Percentiles rank a stretch among this genome's conserved stretches.
Conservation (phyloP, 2,797 vertebrate genomes). For the Champsocephalus esox region DNA sequence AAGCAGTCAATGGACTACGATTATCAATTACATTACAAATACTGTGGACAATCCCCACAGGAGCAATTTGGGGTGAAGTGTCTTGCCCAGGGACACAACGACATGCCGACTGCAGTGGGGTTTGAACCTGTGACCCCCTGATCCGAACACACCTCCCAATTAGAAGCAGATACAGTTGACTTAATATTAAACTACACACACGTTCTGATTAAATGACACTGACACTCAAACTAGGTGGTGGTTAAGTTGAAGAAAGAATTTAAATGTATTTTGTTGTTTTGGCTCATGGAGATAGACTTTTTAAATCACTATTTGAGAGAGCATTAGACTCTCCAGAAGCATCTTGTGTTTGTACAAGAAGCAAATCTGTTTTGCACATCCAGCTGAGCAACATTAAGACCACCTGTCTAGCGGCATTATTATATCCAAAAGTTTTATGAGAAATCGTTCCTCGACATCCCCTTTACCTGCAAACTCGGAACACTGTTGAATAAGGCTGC, state of each 20-base stretch:
- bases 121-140: too few species aligned
- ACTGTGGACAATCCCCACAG: too few species aligned
- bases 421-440: conserved; percentile 17
- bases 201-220: background rate
- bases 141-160: too few species aligned
- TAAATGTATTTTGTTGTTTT: too few species aligned
- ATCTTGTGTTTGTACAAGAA: conserved; percentile 1
- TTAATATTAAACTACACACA: background rate
- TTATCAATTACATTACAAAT: background rate
- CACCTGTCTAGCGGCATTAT: conserved; percentile 5
- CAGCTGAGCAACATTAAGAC: conserved; percentile 13
- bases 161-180: background rate
- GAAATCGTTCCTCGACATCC: conserved; percentile 15
- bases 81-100: too few species aligned
- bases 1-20: background rate
- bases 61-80: too few species aligned
- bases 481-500: too few species aligned
- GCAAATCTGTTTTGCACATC: conserved; percentile 40
- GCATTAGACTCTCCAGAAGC: background rate
- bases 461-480: background rate
- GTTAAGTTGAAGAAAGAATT: too few species aligned
- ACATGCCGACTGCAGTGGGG: too few species aligned
- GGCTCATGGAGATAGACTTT: too few species aligned
- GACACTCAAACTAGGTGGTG: background rate
- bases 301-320: too few species aligned